phyloP scores from a whole-genome alignment of 2,888 invertebrate species.

The Lepidochitona cinerea region DNA sequence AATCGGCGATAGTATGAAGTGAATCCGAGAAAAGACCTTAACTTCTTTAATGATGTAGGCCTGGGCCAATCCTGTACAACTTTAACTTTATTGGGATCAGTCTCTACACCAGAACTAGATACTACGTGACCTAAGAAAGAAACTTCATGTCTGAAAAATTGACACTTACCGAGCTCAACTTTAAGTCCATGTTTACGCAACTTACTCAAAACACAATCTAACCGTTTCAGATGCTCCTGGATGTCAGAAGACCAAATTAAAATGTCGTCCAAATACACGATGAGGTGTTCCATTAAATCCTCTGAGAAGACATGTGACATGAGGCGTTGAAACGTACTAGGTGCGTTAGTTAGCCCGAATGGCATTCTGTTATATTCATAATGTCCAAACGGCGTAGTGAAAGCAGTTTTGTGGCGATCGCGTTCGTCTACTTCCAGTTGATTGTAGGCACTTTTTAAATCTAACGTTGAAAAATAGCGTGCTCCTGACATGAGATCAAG shows the following conservation, averaged over 20 bases:
- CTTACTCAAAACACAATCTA: neutral
- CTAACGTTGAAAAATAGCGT: constrained; percentile 17
- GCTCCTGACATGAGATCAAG: constrained; percentile 21
- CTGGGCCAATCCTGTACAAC: neutral
- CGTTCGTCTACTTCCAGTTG: constrained; percentile 25
- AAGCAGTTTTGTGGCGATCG: constrained; percentile 27
- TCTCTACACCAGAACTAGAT: neutral
- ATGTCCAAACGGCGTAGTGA: constrained; percentile 22
- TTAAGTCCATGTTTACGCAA: neutral
- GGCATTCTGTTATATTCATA: constrained; percentile 30
- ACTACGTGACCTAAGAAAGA: neutral
- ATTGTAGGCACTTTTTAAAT: constrained; percentile 17
- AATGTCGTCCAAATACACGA: neutral
- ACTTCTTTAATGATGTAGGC: neutral
- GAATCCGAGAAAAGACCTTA: neutral
- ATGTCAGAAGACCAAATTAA: neutral
- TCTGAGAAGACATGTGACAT: constrained; percentile 7
- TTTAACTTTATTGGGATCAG: neutral
- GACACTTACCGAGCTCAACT: neutral
- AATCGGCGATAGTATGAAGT: neutral
- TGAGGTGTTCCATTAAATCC: neutral
- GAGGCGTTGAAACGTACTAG: constrained; percentile 25
- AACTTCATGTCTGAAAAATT: neutral
- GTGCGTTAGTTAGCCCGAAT: constrained; percentile 26
- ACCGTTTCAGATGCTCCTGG: neutral